phyloP scores from a whole-genome alignment of 2,113 vertebrate species.

The Gambusia holbrooki region DNA sequence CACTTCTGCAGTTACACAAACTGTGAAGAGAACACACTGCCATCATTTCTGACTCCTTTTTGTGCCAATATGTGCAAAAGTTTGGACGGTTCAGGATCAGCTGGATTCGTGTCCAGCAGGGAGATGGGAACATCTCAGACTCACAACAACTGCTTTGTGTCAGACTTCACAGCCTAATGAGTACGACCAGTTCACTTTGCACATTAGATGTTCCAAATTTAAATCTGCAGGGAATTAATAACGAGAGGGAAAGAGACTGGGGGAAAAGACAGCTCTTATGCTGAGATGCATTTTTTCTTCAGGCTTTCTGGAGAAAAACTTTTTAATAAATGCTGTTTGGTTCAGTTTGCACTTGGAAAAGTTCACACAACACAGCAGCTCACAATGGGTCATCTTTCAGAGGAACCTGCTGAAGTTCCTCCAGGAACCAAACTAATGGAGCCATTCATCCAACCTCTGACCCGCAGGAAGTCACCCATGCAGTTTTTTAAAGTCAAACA shows the following conservation, averaged over 20 bases:
- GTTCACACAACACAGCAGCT: background rate
- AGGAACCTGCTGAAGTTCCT: background rate
- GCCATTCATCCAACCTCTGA: background rate
- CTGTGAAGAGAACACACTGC: background rate
- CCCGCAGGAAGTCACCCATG: background rate
- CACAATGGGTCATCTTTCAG: too few species aligned
- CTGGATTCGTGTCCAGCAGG: background rate
- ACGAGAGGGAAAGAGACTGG: background rate
- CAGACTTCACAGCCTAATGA: background rate
- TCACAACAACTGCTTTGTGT: background rate
- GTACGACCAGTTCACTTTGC: background rate
- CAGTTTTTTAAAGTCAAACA: background rate
- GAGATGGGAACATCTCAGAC: background rate
- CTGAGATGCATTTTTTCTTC: background rate
- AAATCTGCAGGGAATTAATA: background rate
- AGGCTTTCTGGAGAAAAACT: background rate
- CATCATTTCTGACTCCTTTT: background rate
- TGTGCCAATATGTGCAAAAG: too few species aligned
- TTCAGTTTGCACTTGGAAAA: background rate
- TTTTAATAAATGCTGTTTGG: background rate
- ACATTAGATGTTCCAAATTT: background rate
- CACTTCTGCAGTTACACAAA: background rate
- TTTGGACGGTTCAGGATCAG: background rate
- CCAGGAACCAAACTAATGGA: background rate
- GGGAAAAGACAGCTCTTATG: background rate